A percentile compares a stretch with the other conserved stretches of the same genome.
phyloP scores from a whole-genome alignment of 1,140 invertebrate species.

The Asbolus verrucosus region DNA sequence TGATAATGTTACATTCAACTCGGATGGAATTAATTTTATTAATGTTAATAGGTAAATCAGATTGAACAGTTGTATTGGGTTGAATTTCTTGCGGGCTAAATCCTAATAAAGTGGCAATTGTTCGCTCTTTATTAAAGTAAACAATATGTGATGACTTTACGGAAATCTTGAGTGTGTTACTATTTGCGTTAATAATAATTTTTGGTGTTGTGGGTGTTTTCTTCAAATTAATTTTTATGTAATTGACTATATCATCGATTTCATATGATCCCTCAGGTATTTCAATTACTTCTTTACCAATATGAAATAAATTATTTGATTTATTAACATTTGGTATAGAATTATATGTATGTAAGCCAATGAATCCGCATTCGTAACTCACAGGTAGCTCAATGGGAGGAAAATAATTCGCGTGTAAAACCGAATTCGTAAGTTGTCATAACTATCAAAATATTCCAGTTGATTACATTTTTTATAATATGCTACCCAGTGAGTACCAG shows the following conservation, averaged over 20 bases:
- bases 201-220: slow-evolving; percentile 30
- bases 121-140: slow-evolving; percentile 47
- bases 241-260: slow-evolving; percentile 59
- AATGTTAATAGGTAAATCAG: slow-evolving; percentile 42
- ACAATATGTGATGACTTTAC: slow-evolving; percentile 48
- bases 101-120: slow-evolving; percentile 44
- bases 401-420: slow-evolving; percentile 13
- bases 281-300: slow-evolving; percentile 55
- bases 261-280: slow-evolving; percentile 62
- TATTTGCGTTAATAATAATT: slow-evolving; percentile 49
- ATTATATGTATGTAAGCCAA: slow-evolving; percentile 61
- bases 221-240: slow-evolving; percentile 38
- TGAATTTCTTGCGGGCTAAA: slow-evolving; percentile 26
- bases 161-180: slow-evolving; percentile 53
- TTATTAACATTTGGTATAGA: slow-evolving; percentile 62
- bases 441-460: slow-evolving; percentile 60
- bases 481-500: slow-evolving; percentile 61
- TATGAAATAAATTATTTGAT: slow-evolving; percentile 62
- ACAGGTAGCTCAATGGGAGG: slow-evolving; percentile 41
- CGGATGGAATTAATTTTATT: slow-evolving; percentile 38
- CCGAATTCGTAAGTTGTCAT: slow-evolving; percentile 55
- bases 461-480: slow-evolving; percentile 57
- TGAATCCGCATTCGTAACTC: slow-evolving; percentile 59
- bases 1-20: slow-evolving; percentile 37
- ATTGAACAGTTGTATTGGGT: slow-evolving; percentile 23